Percentiles rank a stretch among this genome's conserved stretches.
phyloP scores from a whole-genome alignment of 2,797 vertebrate species.

The Furcifer pardalis region DNA sequence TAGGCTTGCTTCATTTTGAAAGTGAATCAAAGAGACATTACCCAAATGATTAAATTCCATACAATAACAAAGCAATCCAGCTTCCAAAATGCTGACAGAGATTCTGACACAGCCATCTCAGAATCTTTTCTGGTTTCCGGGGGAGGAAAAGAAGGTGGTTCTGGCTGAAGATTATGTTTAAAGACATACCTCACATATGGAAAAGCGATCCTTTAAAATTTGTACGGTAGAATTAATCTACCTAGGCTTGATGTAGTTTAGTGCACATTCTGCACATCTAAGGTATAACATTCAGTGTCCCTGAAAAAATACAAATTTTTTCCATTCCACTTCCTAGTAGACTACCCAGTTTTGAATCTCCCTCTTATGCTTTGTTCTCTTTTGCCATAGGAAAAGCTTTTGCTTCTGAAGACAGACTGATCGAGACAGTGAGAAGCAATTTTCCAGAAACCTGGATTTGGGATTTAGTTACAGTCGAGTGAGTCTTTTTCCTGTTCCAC shows the following conservation, averaged over 20 bases:
- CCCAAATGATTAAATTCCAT: neutral
- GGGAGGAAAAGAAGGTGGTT: neutral
- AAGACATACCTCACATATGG: neutral
- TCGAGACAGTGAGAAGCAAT: constrained; percentile 57
- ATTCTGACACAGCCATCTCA: neutral
- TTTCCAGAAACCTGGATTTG: constrained; percentile 77
- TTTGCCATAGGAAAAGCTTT: fast-evolving
- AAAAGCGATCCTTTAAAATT: neutral
- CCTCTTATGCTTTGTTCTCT: neutral
- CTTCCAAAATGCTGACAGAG: neutral
- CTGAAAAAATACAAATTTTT: neutral
- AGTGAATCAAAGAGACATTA: neutral
- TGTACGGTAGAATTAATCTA: neutral
- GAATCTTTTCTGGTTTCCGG: neutral
- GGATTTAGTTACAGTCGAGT: constrained; percentile 65
- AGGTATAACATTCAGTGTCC: neutral
- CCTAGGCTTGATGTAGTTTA: neutral
- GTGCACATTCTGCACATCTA: neutral
- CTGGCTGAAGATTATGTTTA: neutral
- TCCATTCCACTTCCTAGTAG: neutral
- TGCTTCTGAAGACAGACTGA: fast-evolving
- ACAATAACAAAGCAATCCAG: neutral
- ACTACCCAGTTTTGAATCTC: too few relatives aligned
- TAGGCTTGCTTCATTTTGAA: too few relatives aligned
- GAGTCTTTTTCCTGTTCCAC: constrained; percentile 48